Evolutionary conservation across 2,113 vertebrate species (phyloP), one percentile per base, ranked within the genome.

Genomic region (Agapornis roseicollis): DNA sequence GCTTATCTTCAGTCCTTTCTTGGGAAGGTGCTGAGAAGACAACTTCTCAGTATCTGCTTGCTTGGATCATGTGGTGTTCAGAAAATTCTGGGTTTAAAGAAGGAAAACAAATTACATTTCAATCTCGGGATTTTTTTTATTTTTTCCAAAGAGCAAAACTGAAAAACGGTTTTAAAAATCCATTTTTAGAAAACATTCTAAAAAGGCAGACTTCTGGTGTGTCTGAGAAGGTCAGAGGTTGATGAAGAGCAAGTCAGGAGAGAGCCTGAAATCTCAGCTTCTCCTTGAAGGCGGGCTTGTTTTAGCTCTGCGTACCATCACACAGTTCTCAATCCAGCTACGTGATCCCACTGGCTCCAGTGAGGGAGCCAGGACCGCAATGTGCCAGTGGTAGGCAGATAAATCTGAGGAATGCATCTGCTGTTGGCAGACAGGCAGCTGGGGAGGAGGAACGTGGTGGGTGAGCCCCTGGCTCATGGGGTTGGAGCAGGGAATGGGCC

Each of bases 281-380:
- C 63, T 93, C 46, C 85, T 61, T 31, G 68, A 39, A 86, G 82
- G 76, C 90, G 33, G 66, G 50, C 88, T 96, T 83, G 90, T 15
- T 89, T 53, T 27, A 50, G 60, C 55, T 91, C 37, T 65, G 58
- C 4, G 3, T 79, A 3, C 66, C 50, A 61, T 76, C 82, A 46
- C 14, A 1, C 42, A 61, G 5, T 65, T 77, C 82, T 73, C n/a
- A 17, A 0, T 53, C 46, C 49, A 41, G 33, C 17, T 61, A 7
- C 0, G 3, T 53, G 71, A 88, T 89, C 91, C 72, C 0, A 1
- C 76, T 63, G 78, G n/a, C 80, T 81, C 22, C 73, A 87, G 88
- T 0, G 0, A 84, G 70, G 46, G 41, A 80, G 66, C 53, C 0
- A 0, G 80, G 80, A 27, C 70, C 33, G 1, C 0, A 0, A 13